Evolutionary conservation across 35 echinoderm and acorn worm genomes (phyloP).

Genomic region (Apostichopus parvimensis): DNA sequence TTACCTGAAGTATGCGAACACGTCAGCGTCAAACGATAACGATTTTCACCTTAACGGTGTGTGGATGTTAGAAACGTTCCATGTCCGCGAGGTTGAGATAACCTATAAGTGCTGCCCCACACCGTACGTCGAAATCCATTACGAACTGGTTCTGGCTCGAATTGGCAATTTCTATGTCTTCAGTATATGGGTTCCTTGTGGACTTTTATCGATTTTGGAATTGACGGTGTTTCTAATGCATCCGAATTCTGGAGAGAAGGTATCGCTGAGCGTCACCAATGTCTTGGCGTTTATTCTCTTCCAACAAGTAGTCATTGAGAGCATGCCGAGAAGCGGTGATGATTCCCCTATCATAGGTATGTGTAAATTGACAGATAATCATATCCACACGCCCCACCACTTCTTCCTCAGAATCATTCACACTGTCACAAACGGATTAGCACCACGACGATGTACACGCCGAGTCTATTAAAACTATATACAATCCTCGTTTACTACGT

Average conservation of each 20-base stretch:
- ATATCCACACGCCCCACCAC: too few relatives aligned
- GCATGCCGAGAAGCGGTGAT: conserved; percentile 31
- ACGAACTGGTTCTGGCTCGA: neutral
- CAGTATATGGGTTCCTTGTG: conserved; percentile 36
- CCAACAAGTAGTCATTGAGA: conserved; percentile 40
- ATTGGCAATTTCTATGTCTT: conserved; percentile 25
- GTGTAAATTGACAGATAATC: too few relatives aligned
- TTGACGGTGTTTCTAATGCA: conserved; percentile 43
- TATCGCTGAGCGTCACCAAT: conserved; percentile 37
- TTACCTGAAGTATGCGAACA: conserved; percentile 6
- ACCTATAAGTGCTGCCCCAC: conserved; percentile 1
- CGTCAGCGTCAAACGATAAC: neutral
- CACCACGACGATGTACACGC: too few relatives aligned
- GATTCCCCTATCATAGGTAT: conserved; percentile 33
- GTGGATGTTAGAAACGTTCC: conserved; percentile 5
- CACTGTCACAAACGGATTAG: too few relatives aligned
- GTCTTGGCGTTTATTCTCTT: conserved; percentile 52
- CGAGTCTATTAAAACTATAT: too few relatives aligned
- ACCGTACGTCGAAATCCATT: conserved; percentile 30
- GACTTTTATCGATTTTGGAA: conserved; percentile 29
- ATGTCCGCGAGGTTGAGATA: neutral
- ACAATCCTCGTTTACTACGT: too few relatives aligned
- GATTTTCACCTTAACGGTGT: conserved; percentile 40
- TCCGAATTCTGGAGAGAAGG: conserved; percentile 51
- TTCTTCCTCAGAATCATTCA: too few relatives aligned